phyloP scores from a whole-genome alignment of 2,113 vertebrate species.

The Muntiacus reevesi region DNA sequence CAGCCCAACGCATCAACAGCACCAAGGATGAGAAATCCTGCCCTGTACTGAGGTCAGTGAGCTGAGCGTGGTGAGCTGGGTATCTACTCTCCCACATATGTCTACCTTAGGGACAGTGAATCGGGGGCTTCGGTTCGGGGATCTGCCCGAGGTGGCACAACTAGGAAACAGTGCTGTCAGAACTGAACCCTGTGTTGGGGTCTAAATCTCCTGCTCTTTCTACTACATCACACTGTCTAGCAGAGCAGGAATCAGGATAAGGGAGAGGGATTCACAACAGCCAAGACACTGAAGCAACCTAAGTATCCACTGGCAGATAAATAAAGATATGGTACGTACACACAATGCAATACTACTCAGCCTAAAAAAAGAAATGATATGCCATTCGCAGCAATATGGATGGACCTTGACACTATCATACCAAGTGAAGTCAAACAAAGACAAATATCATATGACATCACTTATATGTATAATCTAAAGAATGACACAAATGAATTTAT shows the following conservation, averaged over 20 bases:
- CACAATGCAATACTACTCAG: neutral
- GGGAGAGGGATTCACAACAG: neutral
- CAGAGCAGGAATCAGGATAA: neutral
- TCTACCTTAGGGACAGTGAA: neutral
- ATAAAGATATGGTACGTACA: neutral
- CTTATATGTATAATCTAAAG: neutral
- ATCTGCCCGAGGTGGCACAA: neutral
- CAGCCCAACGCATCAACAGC: neutral
- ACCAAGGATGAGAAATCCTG: neutral
- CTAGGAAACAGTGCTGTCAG: neutral
- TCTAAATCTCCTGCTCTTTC: neutral
- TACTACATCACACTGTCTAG: neutral
- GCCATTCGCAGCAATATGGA: neutral
- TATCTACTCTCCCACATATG: neutral
- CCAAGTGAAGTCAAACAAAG: neutral
- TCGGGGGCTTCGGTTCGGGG: rapidly evolving
- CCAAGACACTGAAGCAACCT: neutral
- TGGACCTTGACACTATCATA: neutral
- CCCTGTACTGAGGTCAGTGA: neutral
- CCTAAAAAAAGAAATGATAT: neutral
- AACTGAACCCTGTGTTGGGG: neutral
- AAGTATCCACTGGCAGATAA: neutral
- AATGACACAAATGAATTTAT: neutral
- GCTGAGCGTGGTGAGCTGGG: neutral
- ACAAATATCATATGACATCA: neutral